Base-by-base conservation (phyloP, 2,797 vertebrate genomes). In the Neosilurus hyrtlii region DNA sequence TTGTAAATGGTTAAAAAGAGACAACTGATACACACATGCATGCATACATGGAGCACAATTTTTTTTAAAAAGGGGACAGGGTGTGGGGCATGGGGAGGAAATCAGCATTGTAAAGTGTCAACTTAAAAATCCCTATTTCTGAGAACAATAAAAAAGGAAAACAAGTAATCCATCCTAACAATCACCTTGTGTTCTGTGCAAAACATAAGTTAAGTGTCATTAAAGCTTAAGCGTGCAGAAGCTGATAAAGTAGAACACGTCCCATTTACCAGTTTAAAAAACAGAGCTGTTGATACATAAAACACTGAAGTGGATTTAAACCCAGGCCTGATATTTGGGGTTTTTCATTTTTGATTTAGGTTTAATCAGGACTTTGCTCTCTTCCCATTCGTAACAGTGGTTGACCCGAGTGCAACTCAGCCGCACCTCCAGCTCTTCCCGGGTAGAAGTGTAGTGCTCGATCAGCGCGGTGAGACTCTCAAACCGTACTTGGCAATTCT, bases 381-480 rank as follows among this genome's bases (percentile, higher is more conserved):
- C 97, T 83, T 91, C 94, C 90, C 95, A 95, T 91, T 98, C 96
- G 0, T 98, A 98, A 87, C 94, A 91, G 67, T 97, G 97, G 91
- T 99, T 98, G 54, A 96, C 89, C 0, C 94, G 94, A 12, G 96
- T 95, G 1, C 91, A 92, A 89, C 89, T 94, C 82, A 99, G 90
- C 49, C 86, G 90, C 82, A 93, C 96, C 81, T 95, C 95, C 87
- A 97, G 94, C 85, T 95, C 93, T 0, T 91, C 92, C 4, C 84
- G 88, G 0, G 5, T 79, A 20, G 92, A 91, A 0, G 94, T 94
- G 90, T 96, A 96, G 90, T 96, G 94, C 30, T 96, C 96, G 54
- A 99, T 93, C 88, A 99, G 91, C 0, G 95, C 94, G 0, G 93
- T 93, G 52, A 99, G 30, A 72, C 94, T 95, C 66, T 86, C 43